A percentile compares a stretch with the other conserved stretches of the same genome.
phyloP scores from a whole-genome alignment of 2,113 vertebrate genomes.

The Ploceus nigricollis region DNA sequence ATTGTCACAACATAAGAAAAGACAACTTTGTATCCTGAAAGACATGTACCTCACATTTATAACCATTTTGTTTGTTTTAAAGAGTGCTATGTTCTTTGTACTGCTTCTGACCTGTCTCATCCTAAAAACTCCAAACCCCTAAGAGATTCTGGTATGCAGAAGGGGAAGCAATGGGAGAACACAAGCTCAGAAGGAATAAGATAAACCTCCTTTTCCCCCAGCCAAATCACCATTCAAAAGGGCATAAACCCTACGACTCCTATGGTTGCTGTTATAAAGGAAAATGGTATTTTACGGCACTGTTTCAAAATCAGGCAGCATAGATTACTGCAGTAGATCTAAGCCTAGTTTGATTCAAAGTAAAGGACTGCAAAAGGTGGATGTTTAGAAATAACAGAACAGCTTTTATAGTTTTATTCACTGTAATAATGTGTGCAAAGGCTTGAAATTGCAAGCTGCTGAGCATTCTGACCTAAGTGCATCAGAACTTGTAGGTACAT shows the following conservation, averaged over 20 bases:
- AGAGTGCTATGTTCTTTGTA: neutral
- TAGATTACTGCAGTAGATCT: neutral
- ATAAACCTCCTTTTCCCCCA: neutral
- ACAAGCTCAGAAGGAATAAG: neutral
- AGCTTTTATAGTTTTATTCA: neutral
- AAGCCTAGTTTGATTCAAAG: neutral
- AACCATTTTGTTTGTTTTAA: neutral
- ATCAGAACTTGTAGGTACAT: neutral
- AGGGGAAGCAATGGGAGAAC: neutral
- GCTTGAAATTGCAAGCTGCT: neutral
- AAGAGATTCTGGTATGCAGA: neutral
- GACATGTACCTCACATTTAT: neutral
- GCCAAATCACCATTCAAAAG: neutral
- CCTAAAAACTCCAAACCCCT: neutral
- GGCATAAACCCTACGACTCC: neutral
- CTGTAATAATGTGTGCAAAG: neutral
- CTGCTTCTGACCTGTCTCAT: neutral
- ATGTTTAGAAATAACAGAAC: neutral
- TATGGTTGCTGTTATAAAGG: neutral
- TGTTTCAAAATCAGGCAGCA: neutral
- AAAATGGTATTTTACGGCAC: neutral
- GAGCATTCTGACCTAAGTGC: neutral
- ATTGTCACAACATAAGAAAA: neutral
- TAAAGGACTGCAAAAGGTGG: neutral
- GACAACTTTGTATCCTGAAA: neutral